phyloP scores from a whole-genome alignment of 2,113 vertebrate species.

The Trichomycterus rosablanca region DNA sequence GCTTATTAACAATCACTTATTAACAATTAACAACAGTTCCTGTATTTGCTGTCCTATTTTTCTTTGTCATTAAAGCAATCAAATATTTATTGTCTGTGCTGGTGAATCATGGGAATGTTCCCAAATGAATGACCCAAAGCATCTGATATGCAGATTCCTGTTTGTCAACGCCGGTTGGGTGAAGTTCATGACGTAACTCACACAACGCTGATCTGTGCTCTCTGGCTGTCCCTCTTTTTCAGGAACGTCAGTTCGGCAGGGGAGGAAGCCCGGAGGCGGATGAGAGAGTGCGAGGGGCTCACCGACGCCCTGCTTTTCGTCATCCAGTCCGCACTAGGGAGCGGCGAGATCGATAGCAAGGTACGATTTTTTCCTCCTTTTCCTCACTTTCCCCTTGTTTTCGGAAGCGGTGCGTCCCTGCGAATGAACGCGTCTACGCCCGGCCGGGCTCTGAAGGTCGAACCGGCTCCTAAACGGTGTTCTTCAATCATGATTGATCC shows the following conservation, averaged over 20 bases:
- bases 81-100: constrained; percentile 38
- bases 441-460: constrained; percentile 68
- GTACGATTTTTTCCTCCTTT: constrained; percentile 64
- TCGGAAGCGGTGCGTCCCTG: constrained; percentile 40
- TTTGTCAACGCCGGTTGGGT: background rate
- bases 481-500: constrained; percentile 65
- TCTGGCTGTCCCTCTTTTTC: constrained; percentile 40
- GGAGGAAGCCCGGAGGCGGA: constrained; percentile 92
- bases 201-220: constrained; percentile 31
- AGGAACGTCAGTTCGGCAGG: constrained; percentile 98
- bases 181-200: background rate
- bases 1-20: no score
- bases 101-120: constrained; percentile 9
- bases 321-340: constrained; percentile 95
- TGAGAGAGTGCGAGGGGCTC: constrained; percentile 97
- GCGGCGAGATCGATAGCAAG: constrained; percentile 99
- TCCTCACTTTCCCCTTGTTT: background rate
- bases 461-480: constrained; percentile 54
- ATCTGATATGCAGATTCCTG: constrained; percentile 35
- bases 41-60: no score
- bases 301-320: constrained; percentile 94
- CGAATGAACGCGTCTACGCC: constrained; percentile 58
- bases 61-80: constrained; percentile 23
- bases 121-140: constrained; percentile 20
- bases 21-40: no score